Percentiles rank a stretch among this genome's conserved stretches.
Evolutionary conservation across 2,888 invertebrate species (phyloP).

Genomic region (Dione vanillae): DNA sequence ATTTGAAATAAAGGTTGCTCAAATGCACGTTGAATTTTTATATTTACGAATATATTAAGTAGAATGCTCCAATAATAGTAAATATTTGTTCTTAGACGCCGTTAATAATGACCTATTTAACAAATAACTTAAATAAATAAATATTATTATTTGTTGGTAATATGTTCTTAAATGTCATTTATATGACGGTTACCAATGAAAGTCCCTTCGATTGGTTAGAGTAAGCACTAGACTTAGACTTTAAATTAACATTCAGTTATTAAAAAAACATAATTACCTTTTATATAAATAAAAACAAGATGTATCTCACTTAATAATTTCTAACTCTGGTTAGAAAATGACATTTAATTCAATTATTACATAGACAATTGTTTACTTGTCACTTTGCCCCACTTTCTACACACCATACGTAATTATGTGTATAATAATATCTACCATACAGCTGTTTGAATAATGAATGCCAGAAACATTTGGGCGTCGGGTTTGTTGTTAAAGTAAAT

Average conservation of each 20-base stretch:
- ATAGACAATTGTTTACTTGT: slow-evolving; percentile 8
- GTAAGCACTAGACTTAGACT: too few species aligned
- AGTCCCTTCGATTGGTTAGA: too few species aligned
- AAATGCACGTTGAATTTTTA: too few species aligned
- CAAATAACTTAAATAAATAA: too few species aligned
- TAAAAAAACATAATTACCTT: not conserved
- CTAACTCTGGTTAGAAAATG: not conserved
- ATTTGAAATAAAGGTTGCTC: too few species aligned
- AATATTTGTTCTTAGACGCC: not conserved
- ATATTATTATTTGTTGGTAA: too few species aligned
- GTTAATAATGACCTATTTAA: not conserved
- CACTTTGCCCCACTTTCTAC: slow-evolving; percentile 35
- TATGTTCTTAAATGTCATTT: too few species aligned
- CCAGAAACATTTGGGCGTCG: slow-evolving; percentile 25
- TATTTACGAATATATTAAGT: not conserved
- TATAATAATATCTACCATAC: slow-evolving; percentile 11
- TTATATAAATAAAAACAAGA: not conserved
- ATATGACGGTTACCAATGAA: too few species aligned
- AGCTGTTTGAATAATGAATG: slow-evolving; percentile 27
- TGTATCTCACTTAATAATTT: not conserved
- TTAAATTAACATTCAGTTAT: too few species aligned
- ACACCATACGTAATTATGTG: slow-evolving; percentile 25
- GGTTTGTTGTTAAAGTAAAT: slow-evolving; percentile 31
- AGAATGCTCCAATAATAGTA: not conserved
- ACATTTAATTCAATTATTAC: not conserved